Conservation (phyloP, 2,113 vertebrate genomes). For the Crotalus tigris region DNA sequence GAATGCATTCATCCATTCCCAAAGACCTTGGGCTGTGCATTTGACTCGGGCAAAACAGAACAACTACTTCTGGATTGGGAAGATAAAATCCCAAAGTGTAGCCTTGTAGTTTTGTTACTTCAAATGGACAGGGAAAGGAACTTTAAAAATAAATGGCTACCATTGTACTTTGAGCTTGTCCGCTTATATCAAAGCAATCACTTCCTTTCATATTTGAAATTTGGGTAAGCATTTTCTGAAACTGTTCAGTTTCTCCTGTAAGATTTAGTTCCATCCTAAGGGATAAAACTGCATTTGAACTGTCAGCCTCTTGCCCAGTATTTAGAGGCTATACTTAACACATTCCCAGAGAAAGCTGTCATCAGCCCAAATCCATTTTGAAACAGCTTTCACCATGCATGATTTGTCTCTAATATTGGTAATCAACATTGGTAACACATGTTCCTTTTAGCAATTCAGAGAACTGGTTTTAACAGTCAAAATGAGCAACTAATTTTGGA, state of each 20-base stretch:
- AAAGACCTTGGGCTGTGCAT: neutral
- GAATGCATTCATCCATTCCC: neutral
- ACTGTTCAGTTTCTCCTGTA: neutral
- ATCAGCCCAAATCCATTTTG: neutral
- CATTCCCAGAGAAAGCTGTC: neutral
- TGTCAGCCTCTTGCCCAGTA: neutral
- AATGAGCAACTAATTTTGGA: conserved; percentile 2
- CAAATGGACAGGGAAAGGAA: neutral
- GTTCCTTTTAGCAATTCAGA: conserved; percentile 7
- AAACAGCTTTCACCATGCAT: neutral
- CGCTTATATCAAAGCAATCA: neutral
- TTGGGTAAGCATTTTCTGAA: neutral
- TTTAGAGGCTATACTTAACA: neutral
- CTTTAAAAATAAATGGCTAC: neutral
- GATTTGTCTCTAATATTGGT: conserved; percentile 2
- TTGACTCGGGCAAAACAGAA: neutral
- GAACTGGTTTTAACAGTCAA: fast-evolving
- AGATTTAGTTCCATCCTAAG: neutral
- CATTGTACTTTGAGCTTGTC: too few species aligned
- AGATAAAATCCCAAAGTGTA: neutral
- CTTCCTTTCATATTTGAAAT: neutral
- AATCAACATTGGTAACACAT: conserved; percentile 20
- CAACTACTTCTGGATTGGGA: neutral
- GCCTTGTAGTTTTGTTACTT: neutral
- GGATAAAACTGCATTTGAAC: neutral